phyloP scores from a whole-genome alignment of 2,888 invertebrate species.

The Drosophila paramelanica region DNA sequence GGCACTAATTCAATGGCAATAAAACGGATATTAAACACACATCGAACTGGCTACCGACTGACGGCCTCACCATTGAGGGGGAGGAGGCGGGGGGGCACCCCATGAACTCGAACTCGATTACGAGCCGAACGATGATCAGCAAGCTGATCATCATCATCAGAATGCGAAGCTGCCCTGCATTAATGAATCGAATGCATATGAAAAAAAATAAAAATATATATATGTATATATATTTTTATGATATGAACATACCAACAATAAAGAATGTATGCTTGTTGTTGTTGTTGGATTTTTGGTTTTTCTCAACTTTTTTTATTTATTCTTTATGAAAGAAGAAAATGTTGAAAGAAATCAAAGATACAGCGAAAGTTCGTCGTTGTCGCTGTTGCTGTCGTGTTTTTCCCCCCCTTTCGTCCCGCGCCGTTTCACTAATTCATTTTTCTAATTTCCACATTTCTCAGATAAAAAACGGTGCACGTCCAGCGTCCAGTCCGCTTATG shows the following conservation, averaged over 20 bases:
- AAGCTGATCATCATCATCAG: conserved; percentile 13
- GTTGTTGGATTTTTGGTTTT: conserved; percentile 22
- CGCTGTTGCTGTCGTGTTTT: not conserved
- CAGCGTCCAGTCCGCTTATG: not conserved
- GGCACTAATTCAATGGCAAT: conserved; percentile 80
- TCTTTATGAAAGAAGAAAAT: conserved; percentile 58
- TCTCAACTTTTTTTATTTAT: conserved; percentile 15
- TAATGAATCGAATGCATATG: conserved; percentile 60
- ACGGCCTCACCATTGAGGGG: not conserved
- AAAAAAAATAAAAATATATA: conserved; percentile 29
- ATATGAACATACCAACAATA: no score
- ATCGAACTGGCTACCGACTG: conserved; percentile 74
- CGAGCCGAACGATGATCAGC: conserved; percentile 19
- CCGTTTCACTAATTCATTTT: conserved; percentile 72
- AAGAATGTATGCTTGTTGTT: no score
- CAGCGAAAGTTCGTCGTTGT: conserved; percentile 35
- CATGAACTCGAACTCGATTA: conserved; percentile 11
- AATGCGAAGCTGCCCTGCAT: conserved; percentile 48
- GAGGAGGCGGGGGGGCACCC: conserved; percentile 6
- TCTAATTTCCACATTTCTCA: conserved; percentile 74
- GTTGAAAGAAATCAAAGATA: conserved; percentile 48
- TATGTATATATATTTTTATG: not conserved
- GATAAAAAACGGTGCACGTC: conserved; percentile 60
- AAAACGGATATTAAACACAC: conserved; percentile 81
- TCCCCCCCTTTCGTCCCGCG: not conserved